phyloP scores from a whole-genome alignment of 2,888 invertebrate genomes.

The Hypomecis atomaria region DNA sequence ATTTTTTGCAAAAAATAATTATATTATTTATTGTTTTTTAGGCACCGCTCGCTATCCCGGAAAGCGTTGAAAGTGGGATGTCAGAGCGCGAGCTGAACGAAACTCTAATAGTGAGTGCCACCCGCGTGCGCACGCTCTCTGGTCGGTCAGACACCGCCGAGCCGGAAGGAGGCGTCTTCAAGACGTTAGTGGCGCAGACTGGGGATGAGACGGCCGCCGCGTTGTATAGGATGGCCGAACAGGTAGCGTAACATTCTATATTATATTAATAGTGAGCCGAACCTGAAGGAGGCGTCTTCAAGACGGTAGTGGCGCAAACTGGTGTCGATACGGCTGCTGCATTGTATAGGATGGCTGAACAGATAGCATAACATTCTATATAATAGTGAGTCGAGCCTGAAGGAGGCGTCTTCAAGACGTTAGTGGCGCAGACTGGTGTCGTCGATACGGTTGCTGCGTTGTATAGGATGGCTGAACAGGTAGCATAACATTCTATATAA shows the following conservation, averaged over 20 bases:
- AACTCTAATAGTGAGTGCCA: conserved; percentile 52
- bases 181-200: conserved; percentile 88
- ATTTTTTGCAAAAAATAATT: too few species aligned
- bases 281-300: conserved; percentile 84
- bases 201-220: conserved; percentile 85
- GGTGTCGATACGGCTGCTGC: conserved; percentile 85
- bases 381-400: too few species aligned
- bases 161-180: conserved; percentile 84
- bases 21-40: too few species aligned
- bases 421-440: conserved; percentile 90
- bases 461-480: conserved; percentile 85
- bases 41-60: conserved; percentile 75
- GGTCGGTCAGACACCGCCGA: conserved; percentile 66
- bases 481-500: conserved; percentile 37
- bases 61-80: conserved; percentile 63
- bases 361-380: too few species aligned
- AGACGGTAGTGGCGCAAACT: conserved; percentile 88
- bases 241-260: conserved; percentile 56
- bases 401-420: conserved; percentile 85
- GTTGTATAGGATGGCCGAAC: conserved; percentile 84
- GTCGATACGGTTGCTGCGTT: conserved; percentile 83
- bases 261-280: too few species aligned
- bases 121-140: conserved; percentile 65
- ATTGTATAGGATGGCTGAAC: conserved; percentile 84
- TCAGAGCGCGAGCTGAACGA: conserved; percentile 56